Conservation (phyloP, 1,140 invertebrate species). For the Pissodes strobi region DNA sequence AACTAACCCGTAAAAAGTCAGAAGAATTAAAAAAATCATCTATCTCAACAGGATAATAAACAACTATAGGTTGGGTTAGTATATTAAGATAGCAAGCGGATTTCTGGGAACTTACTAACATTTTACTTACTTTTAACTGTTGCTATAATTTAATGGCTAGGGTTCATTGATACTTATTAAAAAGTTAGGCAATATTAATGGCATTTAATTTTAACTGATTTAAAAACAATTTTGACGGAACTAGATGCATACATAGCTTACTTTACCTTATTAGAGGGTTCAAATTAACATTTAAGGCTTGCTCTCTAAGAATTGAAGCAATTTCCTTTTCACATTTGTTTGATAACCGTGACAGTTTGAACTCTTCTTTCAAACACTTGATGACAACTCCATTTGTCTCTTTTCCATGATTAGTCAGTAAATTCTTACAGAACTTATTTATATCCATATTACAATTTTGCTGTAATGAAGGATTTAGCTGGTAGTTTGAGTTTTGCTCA, state of each 20-base stretch:
- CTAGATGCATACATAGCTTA: not conserved
- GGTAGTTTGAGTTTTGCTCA: slow-evolving; percentile 89
- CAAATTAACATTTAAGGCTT: slow-evolving; percentile 83
- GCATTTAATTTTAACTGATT: not conserved
- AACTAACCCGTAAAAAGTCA: too few relatives aligned
- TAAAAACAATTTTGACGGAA: not conserved
- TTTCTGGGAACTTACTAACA: too few relatives aligned
- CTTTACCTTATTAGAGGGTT: slow-evolving; percentile 76
- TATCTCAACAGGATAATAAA: too few relatives aligned
- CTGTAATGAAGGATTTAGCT: slow-evolving; percentile 87
- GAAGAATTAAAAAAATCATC: too few relatives aligned
- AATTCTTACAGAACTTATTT: slow-evolving; percentile 66
- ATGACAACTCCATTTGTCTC: slow-evolving; percentile 62
- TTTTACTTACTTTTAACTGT: too few relatives aligned
- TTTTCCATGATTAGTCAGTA: slow-evolving; percentile 50
- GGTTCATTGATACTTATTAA: too few relatives aligned
- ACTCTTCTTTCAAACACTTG: slow-evolving; percentile 75
- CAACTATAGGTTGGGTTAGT: too few relatives aligned
- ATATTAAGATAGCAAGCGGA: too few relatives aligned
- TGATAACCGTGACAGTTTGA: slow-evolving; percentile 72
- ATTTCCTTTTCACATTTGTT: slow-evolving; percentile 82
- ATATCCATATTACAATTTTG: slow-evolving; percentile 76
- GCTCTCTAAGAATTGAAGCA: slow-evolving; percentile 78
- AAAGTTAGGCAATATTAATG: too few relatives aligned
- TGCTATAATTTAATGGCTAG: too few relatives aligned